These are phyloP conservation scores for Copidosoma floridanum DNA, from an alignment of 1,140 invertebrate species.

Conservation along the genomic window DNA sequence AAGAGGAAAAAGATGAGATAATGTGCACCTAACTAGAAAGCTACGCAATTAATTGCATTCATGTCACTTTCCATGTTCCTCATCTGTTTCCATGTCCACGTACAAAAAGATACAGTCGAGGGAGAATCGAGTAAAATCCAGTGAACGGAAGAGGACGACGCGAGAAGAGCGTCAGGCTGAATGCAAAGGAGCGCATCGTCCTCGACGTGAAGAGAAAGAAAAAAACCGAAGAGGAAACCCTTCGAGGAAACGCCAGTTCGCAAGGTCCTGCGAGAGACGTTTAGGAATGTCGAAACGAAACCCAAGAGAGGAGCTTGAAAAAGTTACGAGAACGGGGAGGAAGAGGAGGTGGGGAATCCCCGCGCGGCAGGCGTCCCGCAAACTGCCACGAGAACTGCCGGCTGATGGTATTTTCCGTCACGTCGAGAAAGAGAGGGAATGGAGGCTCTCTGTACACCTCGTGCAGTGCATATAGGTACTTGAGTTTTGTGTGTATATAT, in stretches of 20 bases:
- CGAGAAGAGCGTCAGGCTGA: background rate
- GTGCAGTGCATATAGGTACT: no score
- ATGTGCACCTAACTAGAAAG: no score
- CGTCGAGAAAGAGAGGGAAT: background rate
- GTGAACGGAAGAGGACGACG: background rate
- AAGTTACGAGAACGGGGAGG: no score
- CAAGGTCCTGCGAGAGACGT: background rate
- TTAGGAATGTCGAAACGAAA: constrained; percentile 8
- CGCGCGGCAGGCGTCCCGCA: no score
- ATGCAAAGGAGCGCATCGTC: constrained; percentile 1
- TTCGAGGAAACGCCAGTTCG: constrained; percentile 9
- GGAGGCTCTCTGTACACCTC: no score
- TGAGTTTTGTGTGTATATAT: no score
- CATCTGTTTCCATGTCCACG: constrained; percentile 2
- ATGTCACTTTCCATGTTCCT: constrained; percentile 4
- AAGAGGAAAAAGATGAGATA: no score
- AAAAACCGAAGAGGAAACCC: constrained; percentile 4
- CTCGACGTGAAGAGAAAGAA: no score
- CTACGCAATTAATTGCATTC: constrained; percentile 11
- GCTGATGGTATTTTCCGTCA: constrained; percentile 24
- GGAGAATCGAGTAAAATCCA: no score
- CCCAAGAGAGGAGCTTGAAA: background rate
- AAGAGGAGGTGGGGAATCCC: background rate
- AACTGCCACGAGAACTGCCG: no score
- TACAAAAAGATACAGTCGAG: background rate